Evolutionary conservation across 2,797 vertebrate genomes (phyloP).

Genomic region (Capromys pilorides): DNA sequence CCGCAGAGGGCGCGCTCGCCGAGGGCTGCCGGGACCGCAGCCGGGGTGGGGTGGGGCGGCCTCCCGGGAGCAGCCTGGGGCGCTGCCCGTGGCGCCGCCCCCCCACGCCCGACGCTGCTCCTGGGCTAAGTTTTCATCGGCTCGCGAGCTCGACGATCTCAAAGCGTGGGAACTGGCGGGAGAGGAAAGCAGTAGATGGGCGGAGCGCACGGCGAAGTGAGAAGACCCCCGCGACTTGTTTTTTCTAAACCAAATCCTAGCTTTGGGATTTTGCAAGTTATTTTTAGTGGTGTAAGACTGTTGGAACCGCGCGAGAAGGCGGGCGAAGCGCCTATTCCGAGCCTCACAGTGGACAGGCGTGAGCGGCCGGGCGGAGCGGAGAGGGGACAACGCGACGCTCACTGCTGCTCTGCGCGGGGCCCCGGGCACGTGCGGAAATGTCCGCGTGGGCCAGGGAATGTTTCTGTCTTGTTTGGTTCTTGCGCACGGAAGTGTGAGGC

Average conservation of each 20-base stretch:
- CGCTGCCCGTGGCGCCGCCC: fast-evolving
- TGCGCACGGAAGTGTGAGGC: neutral
- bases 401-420: neutral
- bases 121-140: neutral
- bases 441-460: neutral
- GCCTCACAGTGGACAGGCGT: neutral
- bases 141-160: neutral
- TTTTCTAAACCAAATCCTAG: neutral
- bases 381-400: neutral
- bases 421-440: neutral
- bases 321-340: neutral
- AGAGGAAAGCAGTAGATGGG: neutral
- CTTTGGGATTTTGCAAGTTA: neutral
- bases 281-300: neutral
- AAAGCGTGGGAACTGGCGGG: constrained; percentile 9
- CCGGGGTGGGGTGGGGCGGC: fast-evolving
- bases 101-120: neutral
- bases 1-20: fast-evolving
- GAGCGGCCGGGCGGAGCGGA: neutral
- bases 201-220: neutral
- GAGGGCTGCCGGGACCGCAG: fast-evolving
- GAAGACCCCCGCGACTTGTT: neutral
- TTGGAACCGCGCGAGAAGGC: neutral
- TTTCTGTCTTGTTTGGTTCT: neutral
- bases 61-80: fast-evolving